Base-by-base conservation (phyloP, 2,797 vertebrate species). In the Staurois parvus region DNA sequence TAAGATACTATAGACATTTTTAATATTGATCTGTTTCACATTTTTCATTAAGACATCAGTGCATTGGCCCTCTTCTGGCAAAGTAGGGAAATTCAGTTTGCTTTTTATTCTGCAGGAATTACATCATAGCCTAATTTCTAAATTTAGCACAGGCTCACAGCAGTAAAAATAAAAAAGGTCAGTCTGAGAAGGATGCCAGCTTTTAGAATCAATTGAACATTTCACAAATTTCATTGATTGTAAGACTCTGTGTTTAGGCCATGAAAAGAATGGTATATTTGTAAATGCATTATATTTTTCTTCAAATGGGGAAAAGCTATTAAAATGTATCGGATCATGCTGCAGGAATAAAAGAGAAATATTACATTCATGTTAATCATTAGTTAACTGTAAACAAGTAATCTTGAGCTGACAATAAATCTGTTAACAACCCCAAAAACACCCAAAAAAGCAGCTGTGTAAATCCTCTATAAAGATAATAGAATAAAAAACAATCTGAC, bases 91-190 rank as follows among this genome's bases (percentile, higher is more conserved):
- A 67, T 17, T 42, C 34, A 40, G 76, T 74, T 59, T 62, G 32
- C 66, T 77, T 82, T 52, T 82, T 81, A 72, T 72, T 86, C 79
- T 86, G 79, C 79, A 86, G 79, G 69, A 78, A 68, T 86, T 74
- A 86, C 85, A 83, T 86, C 85, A 86, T 86, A 64, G 52, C 68
- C 78, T 30, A 62, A 73, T 78, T 78, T 77, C 85, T 86, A 86
- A 78, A 72, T 77, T 72, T 86, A 86, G 67, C 85, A 52, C 34
- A 17, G 52, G 79, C 85, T 66, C 32, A 52, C 67, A 30, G 79
- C 85, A 82, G 74, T 77, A 72, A 82, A 83, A 78, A 72, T 77
- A 76, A 73, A 78, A 48, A 82, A 83, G 79, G 79, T 76, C 85
- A 82, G 72, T 78, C 42, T 66, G 29, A 74, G 68, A 86, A 34